Conservation (phyloP, 2,888 invertebrate species). For the Tenthredo distinguenda region DNA sequence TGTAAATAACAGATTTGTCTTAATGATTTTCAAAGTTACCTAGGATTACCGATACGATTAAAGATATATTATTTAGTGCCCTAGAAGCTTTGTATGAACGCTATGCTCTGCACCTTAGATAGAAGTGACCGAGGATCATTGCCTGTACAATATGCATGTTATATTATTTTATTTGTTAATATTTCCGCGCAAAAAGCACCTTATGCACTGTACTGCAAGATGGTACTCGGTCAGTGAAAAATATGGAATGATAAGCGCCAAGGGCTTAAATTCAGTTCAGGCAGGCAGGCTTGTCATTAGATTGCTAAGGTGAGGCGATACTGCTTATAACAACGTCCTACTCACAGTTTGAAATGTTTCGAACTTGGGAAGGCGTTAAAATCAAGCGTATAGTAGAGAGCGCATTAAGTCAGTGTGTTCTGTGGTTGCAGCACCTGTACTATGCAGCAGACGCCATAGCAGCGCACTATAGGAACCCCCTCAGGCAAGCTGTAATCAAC, state of each 20-base stretch:
- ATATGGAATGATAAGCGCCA: constrained; percentile 46
- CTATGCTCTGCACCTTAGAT: constrained; percentile 69
- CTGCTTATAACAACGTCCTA: constrained; percentile 21
- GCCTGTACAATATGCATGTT: constrained; percentile 67
- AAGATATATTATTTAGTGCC: constrained; percentile 30
- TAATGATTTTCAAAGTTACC: neutral
- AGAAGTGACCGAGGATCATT: constrained; percentile 69
- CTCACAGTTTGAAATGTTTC: neutral
- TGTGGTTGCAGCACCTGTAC: constrained; percentile 89
- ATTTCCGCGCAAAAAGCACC: constrained; percentile 61
- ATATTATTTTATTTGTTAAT: constrained; percentile 57
- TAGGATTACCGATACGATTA: neutral
- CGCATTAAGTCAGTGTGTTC: constrained; percentile 73
- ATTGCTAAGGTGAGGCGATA: constrained; percentile 31
- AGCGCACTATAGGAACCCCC: constrained; percentile 87
- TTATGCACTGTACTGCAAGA: constrained; percentile 64
- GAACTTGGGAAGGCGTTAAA: constrained; percentile 9
- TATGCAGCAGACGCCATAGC: constrained; percentile 81
- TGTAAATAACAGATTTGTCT: constrained; percentile 25
- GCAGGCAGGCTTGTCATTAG: constrained; percentile 37
- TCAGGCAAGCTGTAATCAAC: constrained; percentile 85
- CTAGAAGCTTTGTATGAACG: constrained; percentile 59
- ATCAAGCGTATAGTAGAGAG: constrained; percentile 65
- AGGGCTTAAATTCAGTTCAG: constrained; percentile 39
- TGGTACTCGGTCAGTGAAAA: constrained; percentile 65